phyloP scores from a whole-genome alignment of 2,888 invertebrate species.

The Xestia rhomboidea region DNA sequence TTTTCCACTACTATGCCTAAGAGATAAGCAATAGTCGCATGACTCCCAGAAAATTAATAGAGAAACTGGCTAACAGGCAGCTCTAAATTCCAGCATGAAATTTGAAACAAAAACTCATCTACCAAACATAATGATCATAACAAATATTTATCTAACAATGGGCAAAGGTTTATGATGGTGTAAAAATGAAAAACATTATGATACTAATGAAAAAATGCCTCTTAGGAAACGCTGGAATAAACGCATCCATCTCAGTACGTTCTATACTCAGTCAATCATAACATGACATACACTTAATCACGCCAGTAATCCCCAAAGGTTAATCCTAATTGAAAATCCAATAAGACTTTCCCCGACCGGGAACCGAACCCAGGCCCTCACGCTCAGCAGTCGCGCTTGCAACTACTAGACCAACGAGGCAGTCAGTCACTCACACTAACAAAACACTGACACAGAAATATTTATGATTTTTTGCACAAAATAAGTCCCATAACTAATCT shows the following conservation, averaged over 20 bases:
- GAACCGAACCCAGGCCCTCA: background rate
- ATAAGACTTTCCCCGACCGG: background rate
- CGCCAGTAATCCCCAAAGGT: too few relatives aligned
- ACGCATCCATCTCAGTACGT: background rate
- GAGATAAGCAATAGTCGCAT: background rate
- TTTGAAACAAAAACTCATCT: background rate
- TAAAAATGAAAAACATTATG: background rate
- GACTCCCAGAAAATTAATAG: background rate
- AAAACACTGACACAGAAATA: background rate
- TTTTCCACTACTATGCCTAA: slow-evolving; percentile 4
- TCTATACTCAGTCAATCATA: background rate
- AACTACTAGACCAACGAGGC: background rate
- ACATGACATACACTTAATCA: background rate
- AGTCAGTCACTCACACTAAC: background rate
- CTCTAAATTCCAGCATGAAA: background rate
- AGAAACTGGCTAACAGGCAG: background rate
- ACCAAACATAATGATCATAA: background rate
- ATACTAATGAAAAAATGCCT: background rate
- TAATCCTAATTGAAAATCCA: background rate
- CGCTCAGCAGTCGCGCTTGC: background rate
- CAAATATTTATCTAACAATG: background rate
- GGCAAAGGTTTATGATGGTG: background rate
- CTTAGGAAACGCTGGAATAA: background rate
- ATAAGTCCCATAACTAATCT: background rate
- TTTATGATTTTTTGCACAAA: background rate